Percentiles rank a stretch among this genome's conserved stretches.
These are phyloP conservation scores for Pheosia tremula DNA, from an alignment of 2,888 invertebrate species.

Conservation along the genomic window DNA sequence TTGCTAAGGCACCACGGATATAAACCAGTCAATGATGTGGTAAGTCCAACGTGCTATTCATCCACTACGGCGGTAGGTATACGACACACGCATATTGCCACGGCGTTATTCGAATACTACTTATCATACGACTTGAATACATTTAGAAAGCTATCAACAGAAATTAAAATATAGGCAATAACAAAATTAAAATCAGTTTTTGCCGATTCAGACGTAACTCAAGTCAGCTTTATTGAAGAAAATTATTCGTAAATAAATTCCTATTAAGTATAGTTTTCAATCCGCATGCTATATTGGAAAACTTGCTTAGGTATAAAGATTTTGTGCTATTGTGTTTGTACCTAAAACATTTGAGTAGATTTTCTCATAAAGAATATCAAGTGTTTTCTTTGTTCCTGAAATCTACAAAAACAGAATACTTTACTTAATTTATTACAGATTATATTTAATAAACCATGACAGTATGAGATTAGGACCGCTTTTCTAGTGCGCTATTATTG, in stretches of 20 bases:
- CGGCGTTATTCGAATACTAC: constrained; percentile 50
- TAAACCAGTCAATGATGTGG: constrained; percentile 68
- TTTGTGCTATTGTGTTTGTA: too few relatives aligned
- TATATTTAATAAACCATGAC: too few relatives aligned
- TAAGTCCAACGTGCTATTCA: constrained; percentile 62
- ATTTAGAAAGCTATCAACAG: constrained; percentile 63
- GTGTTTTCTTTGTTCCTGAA: too few relatives aligned
- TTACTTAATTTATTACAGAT: too few relatives aligned
- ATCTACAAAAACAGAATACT: too few relatives aligned
- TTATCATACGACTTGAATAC: constrained; percentile 59
- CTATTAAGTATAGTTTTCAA: constrained; percentile 19
- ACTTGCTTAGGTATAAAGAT: not conserved
- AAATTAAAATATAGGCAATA: constrained; percentile 51
- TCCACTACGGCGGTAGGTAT: constrained; percentile 39
- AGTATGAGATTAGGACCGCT: too few relatives aligned
- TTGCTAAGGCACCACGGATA: constrained; percentile 49
- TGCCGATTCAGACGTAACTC: constrained; percentile 44
- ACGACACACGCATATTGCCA: constrained; percentile 51
- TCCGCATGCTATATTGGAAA: not conserved
- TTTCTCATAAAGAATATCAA: too few relatives aligned
- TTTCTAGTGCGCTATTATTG: too few relatives aligned
- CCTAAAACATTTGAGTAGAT: too few relatives aligned
- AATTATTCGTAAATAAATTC: constrained; percentile 37
- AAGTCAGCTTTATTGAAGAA: constrained; percentile 41
- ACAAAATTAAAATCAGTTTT: constrained; percentile 48